These are phyloP conservation scores for Gobiocypris rarus DNA, from an alignment of 2,113 vertebrate species.

Conservation along the genomic window DNA sequence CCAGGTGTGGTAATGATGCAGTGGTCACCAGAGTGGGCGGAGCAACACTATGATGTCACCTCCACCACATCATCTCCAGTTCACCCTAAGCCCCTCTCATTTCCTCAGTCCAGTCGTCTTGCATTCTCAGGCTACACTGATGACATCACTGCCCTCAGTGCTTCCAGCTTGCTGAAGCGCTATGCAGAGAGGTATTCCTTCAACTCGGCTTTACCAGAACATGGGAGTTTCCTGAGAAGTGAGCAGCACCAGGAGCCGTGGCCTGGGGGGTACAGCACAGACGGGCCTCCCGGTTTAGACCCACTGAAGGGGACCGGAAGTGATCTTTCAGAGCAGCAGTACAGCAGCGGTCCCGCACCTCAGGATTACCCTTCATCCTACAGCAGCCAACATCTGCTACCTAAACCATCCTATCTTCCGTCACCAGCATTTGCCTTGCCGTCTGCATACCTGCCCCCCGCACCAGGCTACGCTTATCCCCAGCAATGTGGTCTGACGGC, in stretches of 20 bases:
- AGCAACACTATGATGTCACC: conserved; percentile 96
- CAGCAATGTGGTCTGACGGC: conserved; percentile 72
- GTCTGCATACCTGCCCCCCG: conserved; percentile 80
- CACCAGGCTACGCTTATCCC: conserved; percentile 74
- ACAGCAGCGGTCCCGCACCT: conserved; percentile 67
- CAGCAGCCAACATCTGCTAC: conserved; percentile 64
- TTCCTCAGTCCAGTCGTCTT: conserved; percentile 79
- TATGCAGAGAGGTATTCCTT: conserved; percentile 93
- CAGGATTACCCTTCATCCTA: conserved; percentile 88
- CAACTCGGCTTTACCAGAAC: conserved; percentile 71
- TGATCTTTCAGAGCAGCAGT: conserved; percentile 78
- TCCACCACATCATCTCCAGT: conserved; percentile 91
- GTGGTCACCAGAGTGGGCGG: conserved; percentile 98
- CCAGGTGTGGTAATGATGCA: conserved; percentile 93
- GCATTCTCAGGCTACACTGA: conserved; percentile 87
- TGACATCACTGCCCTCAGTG: conserved; percentile 92
- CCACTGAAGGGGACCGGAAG: conserved; percentile 76
- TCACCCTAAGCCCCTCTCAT: conserved; percentile 87
- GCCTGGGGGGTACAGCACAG: conserved; percentile 77
- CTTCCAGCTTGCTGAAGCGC: conserved; percentile 93
- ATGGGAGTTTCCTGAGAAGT: conserved; percentile 82
- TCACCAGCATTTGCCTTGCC: conserved; percentile 77
- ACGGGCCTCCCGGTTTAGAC: conserved; percentile 83
- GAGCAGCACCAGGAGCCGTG: conserved; percentile 83
- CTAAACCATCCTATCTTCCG: conserved; percentile 80